Percentiles rank a stretch among this genome's conserved stretches.
These are phyloP conservation scores for Anoncus sp. DNA, from an alignment of 2,888 invertebrate genomes.

Conservation along the genomic window DNA sequence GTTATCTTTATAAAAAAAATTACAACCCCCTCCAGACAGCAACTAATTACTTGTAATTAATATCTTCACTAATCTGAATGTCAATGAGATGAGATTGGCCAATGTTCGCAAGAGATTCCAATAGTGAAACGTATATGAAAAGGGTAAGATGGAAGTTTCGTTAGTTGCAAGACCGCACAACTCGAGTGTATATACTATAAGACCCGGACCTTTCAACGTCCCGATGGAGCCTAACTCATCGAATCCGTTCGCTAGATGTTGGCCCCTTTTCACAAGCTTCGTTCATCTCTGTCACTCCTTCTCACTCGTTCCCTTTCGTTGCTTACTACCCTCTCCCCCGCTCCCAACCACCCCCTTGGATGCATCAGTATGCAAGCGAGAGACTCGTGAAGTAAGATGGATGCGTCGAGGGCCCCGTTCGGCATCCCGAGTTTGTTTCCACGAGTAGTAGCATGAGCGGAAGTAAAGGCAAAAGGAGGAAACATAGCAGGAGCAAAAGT, in stretches of 20 bases:
- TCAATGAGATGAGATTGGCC: constrained; percentile 4
- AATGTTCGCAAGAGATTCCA: background rate
- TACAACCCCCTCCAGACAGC: background rate
- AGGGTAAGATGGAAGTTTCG: constrained; percentile 15
- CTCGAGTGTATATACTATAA: constrained; percentile 19
- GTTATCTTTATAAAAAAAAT: too few relatives aligned
- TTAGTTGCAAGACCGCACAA: constrained; percentile 20
- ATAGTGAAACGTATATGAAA: constrained; percentile 1
- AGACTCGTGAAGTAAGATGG: constrained; percentile 63
- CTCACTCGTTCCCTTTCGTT: constrained; percentile 25
- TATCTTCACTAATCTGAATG: background rate
- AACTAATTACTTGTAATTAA: background rate
- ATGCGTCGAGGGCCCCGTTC: constrained; percentile 61
- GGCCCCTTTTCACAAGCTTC: constrained; percentile 29
- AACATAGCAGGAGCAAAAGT: constrained; percentile 45
- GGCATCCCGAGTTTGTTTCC: constrained; percentile 72
- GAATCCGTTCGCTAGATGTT: constrained; percentile 44
- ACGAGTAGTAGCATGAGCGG: constrained; percentile 52
- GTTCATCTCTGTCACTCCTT: constrained; percentile 42
- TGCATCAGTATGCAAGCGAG: constrained; percentile 76
- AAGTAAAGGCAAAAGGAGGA: constrained; percentile 52
- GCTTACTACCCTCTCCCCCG: constrained; percentile 3
- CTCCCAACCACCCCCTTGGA: too few relatives aligned
- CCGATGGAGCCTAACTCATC: constrained; percentile 55
- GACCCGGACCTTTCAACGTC: constrained; percentile 42